Evolutionary conservation across 2,113 vertebrate genomes (phyloP).

Genomic region (Pristiophorus japonicus): DNA sequence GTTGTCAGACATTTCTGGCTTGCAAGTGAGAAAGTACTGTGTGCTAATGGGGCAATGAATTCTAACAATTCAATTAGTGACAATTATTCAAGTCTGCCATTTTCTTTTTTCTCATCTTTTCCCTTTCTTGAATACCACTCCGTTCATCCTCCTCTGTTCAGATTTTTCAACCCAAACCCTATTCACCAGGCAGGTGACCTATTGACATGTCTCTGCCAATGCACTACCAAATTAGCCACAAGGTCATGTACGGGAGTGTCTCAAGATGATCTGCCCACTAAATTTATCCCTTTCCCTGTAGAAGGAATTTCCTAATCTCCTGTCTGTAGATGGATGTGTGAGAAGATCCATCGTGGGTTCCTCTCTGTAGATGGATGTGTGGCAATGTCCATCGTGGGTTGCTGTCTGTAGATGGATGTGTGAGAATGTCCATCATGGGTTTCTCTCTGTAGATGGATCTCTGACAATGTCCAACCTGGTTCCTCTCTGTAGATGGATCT

Average conservation of each 20-base stretch:
- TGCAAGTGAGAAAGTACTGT: not conserved
- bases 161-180: not conserved
- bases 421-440: no score
- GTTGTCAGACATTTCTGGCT: conserved; percentile 7
- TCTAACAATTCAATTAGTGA: conserved; percentile 19
- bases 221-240: not conserved
- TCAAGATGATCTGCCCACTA: not conserved
- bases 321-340: not conserved
- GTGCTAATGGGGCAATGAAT: not conserved
- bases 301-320: not conserved
- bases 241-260: not conserved
- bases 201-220: not conserved
- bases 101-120: not conserved
- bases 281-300: not conserved
- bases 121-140: not conserved
- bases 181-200: not conserved
- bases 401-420: not conserved
- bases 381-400: no score
- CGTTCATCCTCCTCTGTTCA: not conserved
- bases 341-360: no score
- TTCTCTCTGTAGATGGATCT: not conserved
- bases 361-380: not conserved
- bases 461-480: no score
- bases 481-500: not conserved
- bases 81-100: not conserved